Percentiles rank a stretch among this genome's conserved stretches.
These are phyloP conservation scores for Rhopilema esculentum DNA, from an alignment of 30 jellyfish, hydroid and myxozoan species.

Conservation along the genomic window DNA sequence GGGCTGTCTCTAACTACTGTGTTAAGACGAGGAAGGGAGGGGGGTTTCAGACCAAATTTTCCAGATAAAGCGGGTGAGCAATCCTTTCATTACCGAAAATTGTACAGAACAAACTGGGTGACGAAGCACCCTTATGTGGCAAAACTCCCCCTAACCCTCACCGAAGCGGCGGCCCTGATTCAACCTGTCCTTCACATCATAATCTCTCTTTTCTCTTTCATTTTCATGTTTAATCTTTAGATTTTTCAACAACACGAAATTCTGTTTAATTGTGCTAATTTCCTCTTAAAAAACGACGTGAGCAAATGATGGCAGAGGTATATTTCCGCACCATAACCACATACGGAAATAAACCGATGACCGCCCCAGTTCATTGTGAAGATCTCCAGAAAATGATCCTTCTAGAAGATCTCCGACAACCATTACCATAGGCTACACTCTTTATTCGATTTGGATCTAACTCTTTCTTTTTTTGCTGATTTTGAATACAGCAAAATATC, in stretches of 20 bases:
- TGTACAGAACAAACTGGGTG: too few species aligned
- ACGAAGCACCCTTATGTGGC: too few species aligned
- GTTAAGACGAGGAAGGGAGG: too few species aligned
- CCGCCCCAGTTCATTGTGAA: background rate
- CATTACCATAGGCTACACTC: background rate
- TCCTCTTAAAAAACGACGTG: background rate
- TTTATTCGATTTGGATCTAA: background rate
- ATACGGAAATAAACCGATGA: background rate
- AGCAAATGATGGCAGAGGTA: background rate
- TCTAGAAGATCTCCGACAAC: too few species aligned
- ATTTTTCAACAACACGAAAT: background rate
- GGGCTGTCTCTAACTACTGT: too few species aligned
- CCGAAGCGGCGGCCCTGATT: background rate
- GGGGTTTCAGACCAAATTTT: too few species aligned
- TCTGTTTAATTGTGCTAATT: background rate
- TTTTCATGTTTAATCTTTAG: background rate
- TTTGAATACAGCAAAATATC: too few species aligned
- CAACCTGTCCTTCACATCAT: background rate
- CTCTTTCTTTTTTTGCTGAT: background rate
- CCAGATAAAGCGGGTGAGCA: too few species aligned
- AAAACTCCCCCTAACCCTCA: background rate
- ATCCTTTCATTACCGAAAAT: too few species aligned
- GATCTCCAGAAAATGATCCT: background rate
- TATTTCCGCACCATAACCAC: background rate
- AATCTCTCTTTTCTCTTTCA: background rate